phyloP scores from a whole-genome alignment of 1,140 invertebrate species.

The Leptopilina boulardi region DNA sequence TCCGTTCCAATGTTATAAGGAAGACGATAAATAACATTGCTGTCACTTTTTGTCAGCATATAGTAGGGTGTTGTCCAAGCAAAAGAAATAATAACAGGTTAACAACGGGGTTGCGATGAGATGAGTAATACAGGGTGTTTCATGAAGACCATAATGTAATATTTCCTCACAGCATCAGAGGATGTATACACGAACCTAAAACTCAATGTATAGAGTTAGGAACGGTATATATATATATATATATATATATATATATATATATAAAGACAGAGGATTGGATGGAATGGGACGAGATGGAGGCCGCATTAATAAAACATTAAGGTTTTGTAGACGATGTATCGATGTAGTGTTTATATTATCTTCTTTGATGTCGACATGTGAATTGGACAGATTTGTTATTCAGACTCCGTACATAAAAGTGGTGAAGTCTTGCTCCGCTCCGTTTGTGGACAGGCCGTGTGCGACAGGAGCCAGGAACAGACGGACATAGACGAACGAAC shows the following conservation, averaged over 20 bases:
- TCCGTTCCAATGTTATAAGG: background rate
- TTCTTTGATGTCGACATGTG: conserved; percentile 78
- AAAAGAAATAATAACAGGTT: conserved; percentile 15
- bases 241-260: too few species aligned
- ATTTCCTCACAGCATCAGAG: background rate
- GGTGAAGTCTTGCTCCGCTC: conserved; percentile 76
- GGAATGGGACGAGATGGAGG: conserved; percentile 54
- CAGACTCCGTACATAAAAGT: conserved; percentile 76
- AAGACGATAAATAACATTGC: background rate
- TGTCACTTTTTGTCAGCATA: conserved; percentile 1
- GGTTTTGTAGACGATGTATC: conserved; percentile 76
- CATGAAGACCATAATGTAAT: background rate
- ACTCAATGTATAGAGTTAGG: background rate
- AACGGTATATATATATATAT: conserved; percentile 46
- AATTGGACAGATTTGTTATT: conserved; percentile 78
- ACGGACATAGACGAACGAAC: conserved; percentile 60
- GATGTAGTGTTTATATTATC: conserved; percentile 78
- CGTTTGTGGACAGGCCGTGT: conserved; percentile 71
- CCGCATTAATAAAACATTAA: conserved; percentile 77
- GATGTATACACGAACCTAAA: background rate
- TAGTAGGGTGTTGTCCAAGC: conserved; percentile 11
- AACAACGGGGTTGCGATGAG: conserved; percentile 15
- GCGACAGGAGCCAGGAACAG: conserved; percentile 48
- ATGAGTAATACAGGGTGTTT: conserved; percentile 25
- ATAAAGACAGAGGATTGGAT: too few species aligned